These are phyloP conservation scores for Endomychus coccineus DNA, from an alignment of 2,888 invertebrate species.

Conservation along the genomic window DNA sequence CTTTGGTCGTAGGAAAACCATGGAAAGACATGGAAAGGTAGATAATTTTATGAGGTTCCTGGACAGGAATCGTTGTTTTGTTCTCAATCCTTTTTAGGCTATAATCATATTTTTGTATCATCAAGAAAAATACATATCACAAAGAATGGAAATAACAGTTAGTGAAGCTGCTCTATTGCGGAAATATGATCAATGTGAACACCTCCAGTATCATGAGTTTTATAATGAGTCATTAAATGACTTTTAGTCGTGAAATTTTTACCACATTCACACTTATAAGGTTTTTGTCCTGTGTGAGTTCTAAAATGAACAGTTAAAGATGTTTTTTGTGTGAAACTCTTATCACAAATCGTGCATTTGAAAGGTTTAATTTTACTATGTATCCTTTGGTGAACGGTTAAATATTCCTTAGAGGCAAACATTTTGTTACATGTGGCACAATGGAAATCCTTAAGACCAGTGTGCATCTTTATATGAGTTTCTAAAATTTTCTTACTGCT, in stretches of 20 bases:
- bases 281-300: slow-evolving; percentile 50
- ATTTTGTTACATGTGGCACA: slow-evolving; percentile 31
- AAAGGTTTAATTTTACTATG: slow-evolving; percentile 52
- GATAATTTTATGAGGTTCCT: too few relatives aligned
- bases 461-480: slow-evolving; percentile 41
- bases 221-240: slow-evolving; percentile 50
- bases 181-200: slow-evolving; percentile 35
- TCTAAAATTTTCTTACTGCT: slow-evolving; percentile 35
- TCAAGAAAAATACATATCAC: too few relatives aligned
- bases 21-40: too few relatives aligned
- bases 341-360: slow-evolving; percentile 51
- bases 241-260: slow-evolving; percentile 52
- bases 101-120: too few relatives aligned
- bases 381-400: slow-evolving; percentile 49
- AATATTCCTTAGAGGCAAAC: slow-evolving; percentile 41
- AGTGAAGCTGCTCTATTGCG: slow-evolving; percentile 17
- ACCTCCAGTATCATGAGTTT: slow-evolving; percentile 45
- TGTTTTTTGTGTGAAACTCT: slow-evolving; percentile 51
- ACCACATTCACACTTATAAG: slow-evolving; percentile 51
- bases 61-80: too few relatives aligned
- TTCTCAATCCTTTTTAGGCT: too few relatives aligned
- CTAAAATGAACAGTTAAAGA: slow-evolving; percentile 50
- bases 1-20: too few relatives aligned
- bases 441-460: slow-evolving; percentile 35
- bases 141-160: too few relatives aligned